phyloP scores from a whole-genome alignment of 2,113 vertebrate species.

The Archilochus colubris region DNA sequence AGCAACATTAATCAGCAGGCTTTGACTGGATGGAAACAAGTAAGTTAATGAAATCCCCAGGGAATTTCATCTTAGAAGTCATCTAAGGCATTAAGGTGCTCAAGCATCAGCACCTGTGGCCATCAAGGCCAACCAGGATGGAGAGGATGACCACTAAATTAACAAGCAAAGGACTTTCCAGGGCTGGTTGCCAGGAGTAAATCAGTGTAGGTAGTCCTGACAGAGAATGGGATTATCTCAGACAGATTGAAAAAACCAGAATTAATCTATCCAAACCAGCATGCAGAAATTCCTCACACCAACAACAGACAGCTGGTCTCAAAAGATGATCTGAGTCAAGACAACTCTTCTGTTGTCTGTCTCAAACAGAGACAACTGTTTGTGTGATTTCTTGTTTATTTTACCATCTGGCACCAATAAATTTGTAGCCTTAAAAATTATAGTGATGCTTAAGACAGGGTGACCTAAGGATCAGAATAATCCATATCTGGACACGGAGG shows the following conservation, averaged over 20 bases:
- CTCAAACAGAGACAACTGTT: not conserved
- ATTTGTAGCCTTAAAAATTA: not conserved
- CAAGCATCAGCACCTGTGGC: not conserved
- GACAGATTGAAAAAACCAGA: not conserved
- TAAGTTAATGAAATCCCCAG: not conserved
- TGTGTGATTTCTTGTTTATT: not conserved
- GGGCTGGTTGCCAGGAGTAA: not conserved
- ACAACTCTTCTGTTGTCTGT: not conserved
- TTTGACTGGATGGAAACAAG: not conserved
- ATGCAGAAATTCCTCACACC: not conserved
- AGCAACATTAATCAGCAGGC: not conserved
- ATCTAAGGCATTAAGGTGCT: not conserved
- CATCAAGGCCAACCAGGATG: not conserved
- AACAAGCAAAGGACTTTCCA: not conserved
- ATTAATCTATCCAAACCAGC: not conserved
- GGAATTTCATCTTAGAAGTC: not conserved
- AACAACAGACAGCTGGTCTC: not conserved
- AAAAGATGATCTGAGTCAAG: not conserved
- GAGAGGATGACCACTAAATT: not conserved
- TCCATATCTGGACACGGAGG: not conserved
- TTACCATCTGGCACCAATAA: not conserved
- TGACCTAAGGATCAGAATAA: not conserved
- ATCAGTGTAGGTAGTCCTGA: not conserved
- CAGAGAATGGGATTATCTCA: not conserved
- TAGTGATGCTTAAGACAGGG: not conserved